Conservation (phyloP, 1,140 invertebrate genomes). For the Cyclargus thomasi region DNA sequence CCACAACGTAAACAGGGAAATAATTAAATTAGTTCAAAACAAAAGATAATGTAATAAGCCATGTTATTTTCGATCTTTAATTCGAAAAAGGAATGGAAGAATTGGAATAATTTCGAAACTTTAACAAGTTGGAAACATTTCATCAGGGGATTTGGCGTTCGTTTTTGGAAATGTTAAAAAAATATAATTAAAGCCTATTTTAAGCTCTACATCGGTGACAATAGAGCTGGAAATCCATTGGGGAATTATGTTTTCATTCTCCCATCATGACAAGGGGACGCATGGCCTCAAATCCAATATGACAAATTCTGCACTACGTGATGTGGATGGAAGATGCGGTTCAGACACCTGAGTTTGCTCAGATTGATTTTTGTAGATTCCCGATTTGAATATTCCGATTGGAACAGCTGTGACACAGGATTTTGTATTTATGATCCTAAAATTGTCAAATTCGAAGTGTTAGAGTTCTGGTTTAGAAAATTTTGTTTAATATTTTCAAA, state of each 20-base stretch:
- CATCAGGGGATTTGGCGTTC: constrained; percentile 12
- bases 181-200: constrained; percentile 13
- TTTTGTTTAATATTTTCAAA: too few species aligned
- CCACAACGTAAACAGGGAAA: background rate
- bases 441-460: background rate
- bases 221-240: constrained; percentile 13
- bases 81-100: background rate
- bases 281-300: constrained; percentile 71
- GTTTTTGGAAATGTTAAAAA: background rate
- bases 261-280: constrained; percentile 58
- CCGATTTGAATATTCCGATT: constrained; percentile 13
- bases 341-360: constrained; percentile 30
- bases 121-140: constrained; percentile 15
- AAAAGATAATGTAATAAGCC: constrained; percentile 34
- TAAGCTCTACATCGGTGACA: background rate
- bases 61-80: constrained; percentile 46
- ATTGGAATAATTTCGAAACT: constrained; percentile 15
- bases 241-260: constrained; percentile 61
- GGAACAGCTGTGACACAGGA: background rate
- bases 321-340: constrained; percentile 64
- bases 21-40: background rate
- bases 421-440: background rate
- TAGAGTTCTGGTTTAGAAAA: background rate
- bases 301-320: constrained; percentile 72
- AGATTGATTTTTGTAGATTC: constrained; percentile 19